These are phyloP conservation scores for Macrosteles quadrilineatus DNA, from an alignment of 1,140 invertebrate genomes.

Conservation along the genomic window DNA sequence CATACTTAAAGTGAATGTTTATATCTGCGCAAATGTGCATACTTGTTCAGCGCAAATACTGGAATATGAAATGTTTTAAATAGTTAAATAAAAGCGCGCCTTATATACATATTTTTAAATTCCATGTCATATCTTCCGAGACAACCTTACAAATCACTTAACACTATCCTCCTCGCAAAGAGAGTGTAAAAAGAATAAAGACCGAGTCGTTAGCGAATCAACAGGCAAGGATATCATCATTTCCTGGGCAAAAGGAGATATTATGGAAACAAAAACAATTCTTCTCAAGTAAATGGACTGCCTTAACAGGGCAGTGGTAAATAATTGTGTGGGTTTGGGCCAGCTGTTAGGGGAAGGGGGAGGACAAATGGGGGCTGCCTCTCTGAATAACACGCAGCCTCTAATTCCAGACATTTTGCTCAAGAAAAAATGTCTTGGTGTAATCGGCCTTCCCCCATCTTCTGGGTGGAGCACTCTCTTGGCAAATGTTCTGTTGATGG, in stretches of 20 bases:
- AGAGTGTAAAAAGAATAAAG: too few species aligned
- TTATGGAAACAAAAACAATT: slow-evolving; percentile 17
- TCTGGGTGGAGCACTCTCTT: too few species aligned
- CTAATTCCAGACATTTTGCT: slow-evolving; percentile 11
- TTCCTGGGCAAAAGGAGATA: background rate
- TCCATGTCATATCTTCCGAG: too few species aligned
- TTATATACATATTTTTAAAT: too few species aligned
- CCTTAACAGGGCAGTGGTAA: slow-evolving; percentile 4
- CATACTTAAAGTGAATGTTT: too few species aligned
- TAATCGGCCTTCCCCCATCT: background rate
- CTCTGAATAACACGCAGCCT: slow-evolving; percentile 16
- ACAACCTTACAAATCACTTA: too few species aligned
- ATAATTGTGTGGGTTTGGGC: slow-evolving; percentile 12
- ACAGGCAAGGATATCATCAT: background rate
- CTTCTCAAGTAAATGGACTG: slow-evolving; percentile 15
- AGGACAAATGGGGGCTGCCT: slow-evolving; percentile 7
- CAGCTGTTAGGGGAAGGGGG: background rate
- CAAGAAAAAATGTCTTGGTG: slow-evolving; percentile 3
- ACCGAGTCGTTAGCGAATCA: background rate
- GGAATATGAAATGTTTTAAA: too few species aligned
- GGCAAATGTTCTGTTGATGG: too few species aligned
- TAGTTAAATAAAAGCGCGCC: too few species aligned
- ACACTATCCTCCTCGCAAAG: too few species aligned
- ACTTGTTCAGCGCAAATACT: too few species aligned
- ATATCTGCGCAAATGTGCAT: too few species aligned